Conservation (phyloP, 2,888 invertebrate genomes). For the Serrognathus titanus region DNA sequence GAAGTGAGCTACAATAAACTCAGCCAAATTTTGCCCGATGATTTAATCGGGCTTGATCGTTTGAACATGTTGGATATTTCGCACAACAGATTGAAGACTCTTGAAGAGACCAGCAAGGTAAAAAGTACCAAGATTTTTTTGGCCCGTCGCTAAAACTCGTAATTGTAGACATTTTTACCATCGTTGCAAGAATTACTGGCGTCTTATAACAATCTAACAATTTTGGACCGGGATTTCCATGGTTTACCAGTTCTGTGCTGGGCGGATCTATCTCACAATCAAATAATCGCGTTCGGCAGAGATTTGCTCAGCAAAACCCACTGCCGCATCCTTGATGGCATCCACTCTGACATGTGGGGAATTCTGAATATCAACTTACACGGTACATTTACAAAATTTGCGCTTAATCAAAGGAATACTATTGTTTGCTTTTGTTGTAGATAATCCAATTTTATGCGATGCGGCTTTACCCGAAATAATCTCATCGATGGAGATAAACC, state of each 20-base stretch:
- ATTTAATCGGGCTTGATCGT: slow-evolving; percentile 73
- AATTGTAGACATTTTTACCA: slow-evolving; percentile 71
- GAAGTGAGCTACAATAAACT: slow-evolving; percentile 75
- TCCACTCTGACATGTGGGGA: slow-evolving; percentile 57
- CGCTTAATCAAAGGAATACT: neutral
- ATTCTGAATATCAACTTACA: slow-evolving; percentile 74
- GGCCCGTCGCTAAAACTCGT: neutral
- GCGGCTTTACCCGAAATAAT: slow-evolving; percentile 68
- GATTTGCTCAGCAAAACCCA: slow-evolving; percentile 77
- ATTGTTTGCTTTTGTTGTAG: slow-evolving; percentile 51
- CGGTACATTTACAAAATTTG: slow-evolving; percentile 56
- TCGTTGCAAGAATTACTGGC: slow-evolving; percentile 72
- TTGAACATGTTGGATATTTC: slow-evolving; percentile 74
- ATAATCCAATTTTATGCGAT: slow-evolving; percentile 79
- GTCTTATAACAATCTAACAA: slow-evolving; percentile 71
- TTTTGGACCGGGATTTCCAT: slow-evolving; percentile 76
- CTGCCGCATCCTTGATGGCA: slow-evolving; percentile 76
- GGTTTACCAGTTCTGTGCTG: slow-evolving; percentile 77
- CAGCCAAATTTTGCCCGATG: slow-evolving; percentile 70
- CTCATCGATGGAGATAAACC: slow-evolving; percentile 66
- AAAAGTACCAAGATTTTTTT: slow-evolving; percentile 16
- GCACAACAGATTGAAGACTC: slow-evolving; percentile 69
- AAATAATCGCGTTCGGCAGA: slow-evolving; percentile 67
- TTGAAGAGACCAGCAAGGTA: slow-evolving; percentile 83
- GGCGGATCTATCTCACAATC: slow-evolving; percentile 76